These are phyloP conservation scores for Ctenodactylus gundi DNA, from an alignment of 2,113 vertebrate species.

Conservation along the genomic window DNA sequence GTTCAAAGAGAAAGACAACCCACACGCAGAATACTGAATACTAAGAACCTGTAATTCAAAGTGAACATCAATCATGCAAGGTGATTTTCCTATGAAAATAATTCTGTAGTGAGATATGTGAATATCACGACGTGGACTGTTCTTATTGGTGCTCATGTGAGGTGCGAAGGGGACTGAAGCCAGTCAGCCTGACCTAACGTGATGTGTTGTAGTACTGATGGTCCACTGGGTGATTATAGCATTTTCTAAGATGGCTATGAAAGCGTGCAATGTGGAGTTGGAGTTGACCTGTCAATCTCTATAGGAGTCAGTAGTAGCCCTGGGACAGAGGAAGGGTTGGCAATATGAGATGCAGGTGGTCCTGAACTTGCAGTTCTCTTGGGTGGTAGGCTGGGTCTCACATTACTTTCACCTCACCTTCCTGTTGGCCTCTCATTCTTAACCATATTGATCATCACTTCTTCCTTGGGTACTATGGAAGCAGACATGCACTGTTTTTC, in stretches of 20 bases:
- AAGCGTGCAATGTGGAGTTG: background rate
- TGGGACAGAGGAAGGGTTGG: background rate
- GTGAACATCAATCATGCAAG: background rate
- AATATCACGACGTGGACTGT: background rate
- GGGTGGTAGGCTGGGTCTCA: background rate
- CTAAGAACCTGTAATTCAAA: constrained; percentile 50
- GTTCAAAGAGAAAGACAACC: constrained; percentile 30
- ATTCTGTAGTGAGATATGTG: background rate
- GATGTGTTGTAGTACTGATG: background rate
- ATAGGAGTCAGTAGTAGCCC: too few species aligned
- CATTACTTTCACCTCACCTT: background rate
- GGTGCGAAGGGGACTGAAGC: background rate
- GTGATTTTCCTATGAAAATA: constrained; percentile 42
- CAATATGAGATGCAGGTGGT: background rate
- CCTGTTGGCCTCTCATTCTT: background rate
- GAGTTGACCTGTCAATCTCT: background rate
- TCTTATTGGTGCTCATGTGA: constrained; percentile 10
- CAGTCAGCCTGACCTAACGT: background rate
- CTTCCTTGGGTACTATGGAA: background rate
- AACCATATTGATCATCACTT: background rate
- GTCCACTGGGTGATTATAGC: background rate
- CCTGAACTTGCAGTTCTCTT: background rate
- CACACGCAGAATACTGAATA: constrained; percentile 7
- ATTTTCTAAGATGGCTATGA: constrained; percentile 14
- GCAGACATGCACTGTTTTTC: background rate